Evolutionary conservation across 2,113 vertebrate genomes (phyloP).

Genomic region (Gallinago paraguaiae): DNA sequence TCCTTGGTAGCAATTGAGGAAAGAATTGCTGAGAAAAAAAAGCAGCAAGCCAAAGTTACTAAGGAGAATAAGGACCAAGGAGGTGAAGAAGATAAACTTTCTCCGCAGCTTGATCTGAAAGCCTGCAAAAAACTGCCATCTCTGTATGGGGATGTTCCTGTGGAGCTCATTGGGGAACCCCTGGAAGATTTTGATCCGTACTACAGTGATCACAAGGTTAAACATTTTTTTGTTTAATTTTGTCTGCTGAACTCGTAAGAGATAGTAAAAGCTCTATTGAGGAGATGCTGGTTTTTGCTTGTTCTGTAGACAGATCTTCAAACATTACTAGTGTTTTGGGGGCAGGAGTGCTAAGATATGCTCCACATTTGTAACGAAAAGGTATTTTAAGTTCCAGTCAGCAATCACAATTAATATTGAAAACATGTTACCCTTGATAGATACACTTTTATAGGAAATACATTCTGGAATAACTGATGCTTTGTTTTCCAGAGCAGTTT

Average conservation of each 20-base stretch:
- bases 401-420: not conserved
- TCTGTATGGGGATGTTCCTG: slow-evolving; percentile 88
- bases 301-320: not conserved
- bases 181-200: slow-evolving; percentile 94
- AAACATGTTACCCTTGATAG: not conserved
- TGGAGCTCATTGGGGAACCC: slow-evolving; percentile 85
- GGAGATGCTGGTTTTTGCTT: not conserved
- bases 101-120: slow-evolving; percentile 86
- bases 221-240: not conserved
- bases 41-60: not conserved
- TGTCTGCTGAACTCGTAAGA: not conserved
- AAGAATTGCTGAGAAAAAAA: slow-evolving; percentile 77
- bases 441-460: not conserved
- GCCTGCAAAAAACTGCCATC: slow-evolving; percentile 87
- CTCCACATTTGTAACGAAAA: not conserved
- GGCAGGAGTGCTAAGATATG: not conserved
- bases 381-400: not conserved
- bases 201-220: slow-evolving; percentile 91
- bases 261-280: not conserved
- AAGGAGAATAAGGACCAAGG: slow-evolving; percentile 39
- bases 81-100: slow-evolving; percentile 63
- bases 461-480: not conserved
- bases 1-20: slow-evolving; percentile 89
- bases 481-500: not conserved
- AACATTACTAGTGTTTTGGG: rapidly evolving